phyloP scores from a whole-genome alignment of 2,888 invertebrate genomes.

The Protonemura montana region DNA sequence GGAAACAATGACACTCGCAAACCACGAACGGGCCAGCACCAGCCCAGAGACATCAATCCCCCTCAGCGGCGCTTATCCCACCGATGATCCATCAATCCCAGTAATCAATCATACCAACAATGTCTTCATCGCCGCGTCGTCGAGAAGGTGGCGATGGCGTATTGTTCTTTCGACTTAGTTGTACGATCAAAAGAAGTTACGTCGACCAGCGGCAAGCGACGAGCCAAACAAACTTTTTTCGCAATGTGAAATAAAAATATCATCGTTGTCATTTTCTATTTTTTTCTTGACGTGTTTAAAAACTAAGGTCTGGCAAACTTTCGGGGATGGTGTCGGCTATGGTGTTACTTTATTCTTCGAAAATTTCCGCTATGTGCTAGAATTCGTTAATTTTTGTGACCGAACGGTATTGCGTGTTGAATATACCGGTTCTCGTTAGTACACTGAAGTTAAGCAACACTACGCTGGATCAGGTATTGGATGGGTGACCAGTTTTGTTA shows the following conservation, averaged over 20 bases:
- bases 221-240: background rate
- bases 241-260: background rate
- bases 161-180: constrained; percentile 5
- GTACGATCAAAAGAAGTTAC: background rate
- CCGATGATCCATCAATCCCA: background rate
- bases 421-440: too few species aligned
- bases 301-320: background rate
- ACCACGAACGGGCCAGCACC: background rate
- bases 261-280: background rate
- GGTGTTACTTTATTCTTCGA: background rate
- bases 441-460: too few species aligned
- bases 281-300: background rate
- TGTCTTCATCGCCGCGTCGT: background rate
- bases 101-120: background rate
- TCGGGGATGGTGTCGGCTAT: background rate
- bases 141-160: background rate
- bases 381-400: background rate
- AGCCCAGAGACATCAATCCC: background rate
- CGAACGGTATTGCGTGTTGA: too few species aligned
- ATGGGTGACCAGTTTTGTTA: too few species aligned
- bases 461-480: too few species aligned
- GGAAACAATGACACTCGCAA: background rate
- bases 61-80: background rate
- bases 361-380: background rate
- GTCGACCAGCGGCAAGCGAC: background rate